A percentile compares a stretch with the other conserved stretches of the same genome.
These are phyloP conservation scores for Podiceps cristatus DNA, from an alignment of 2,113 vertebrate genomes.

Conservation along the genomic window DNA sequence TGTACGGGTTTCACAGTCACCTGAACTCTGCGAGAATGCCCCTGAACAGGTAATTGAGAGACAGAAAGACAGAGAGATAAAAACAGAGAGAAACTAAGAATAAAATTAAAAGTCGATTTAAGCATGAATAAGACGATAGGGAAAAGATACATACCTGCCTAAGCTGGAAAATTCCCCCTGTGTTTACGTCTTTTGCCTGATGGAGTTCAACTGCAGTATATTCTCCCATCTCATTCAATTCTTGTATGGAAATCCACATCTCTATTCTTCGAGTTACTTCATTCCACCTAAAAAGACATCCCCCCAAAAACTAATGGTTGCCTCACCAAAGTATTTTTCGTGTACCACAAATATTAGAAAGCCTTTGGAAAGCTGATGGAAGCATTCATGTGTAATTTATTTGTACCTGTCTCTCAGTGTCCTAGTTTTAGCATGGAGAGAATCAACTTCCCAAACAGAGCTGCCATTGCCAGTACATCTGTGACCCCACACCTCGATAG, in stretches of 20 bases:
- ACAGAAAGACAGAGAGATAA: background rate
- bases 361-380: background rate
- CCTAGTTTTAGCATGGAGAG: constrained; percentile 91
- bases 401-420: constrained; percentile 90
- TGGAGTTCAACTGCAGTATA: constrained; percentile 93
- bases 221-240: constrained; percentile 95
- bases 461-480: constrained; percentile 91
- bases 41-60: constrained; percentile 74
- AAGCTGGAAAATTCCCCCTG: constrained; percentile 94
- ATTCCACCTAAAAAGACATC: constrained; percentile 85
- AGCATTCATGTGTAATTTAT: background rate
- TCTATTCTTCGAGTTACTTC: constrained; percentile 95
- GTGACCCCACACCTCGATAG: constrained; percentile 98
- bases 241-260: constrained; percentile 92
- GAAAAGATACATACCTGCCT: constrained; percentile 83
- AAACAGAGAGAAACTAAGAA: background rate
- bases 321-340: background rate
- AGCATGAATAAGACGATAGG: background rate
- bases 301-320: background rate
- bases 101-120: background rate
- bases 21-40: constrained; percentile 94
- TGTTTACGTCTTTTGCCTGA: constrained; percentile 92
- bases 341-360: background rate
- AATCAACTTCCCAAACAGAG: constrained; percentile 90
- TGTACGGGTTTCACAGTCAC: constrained; percentile 92